Evolutionary conservation across 2,113 vertebrate species (phyloP).

Genomic region (Procavia capensis): DNA sequence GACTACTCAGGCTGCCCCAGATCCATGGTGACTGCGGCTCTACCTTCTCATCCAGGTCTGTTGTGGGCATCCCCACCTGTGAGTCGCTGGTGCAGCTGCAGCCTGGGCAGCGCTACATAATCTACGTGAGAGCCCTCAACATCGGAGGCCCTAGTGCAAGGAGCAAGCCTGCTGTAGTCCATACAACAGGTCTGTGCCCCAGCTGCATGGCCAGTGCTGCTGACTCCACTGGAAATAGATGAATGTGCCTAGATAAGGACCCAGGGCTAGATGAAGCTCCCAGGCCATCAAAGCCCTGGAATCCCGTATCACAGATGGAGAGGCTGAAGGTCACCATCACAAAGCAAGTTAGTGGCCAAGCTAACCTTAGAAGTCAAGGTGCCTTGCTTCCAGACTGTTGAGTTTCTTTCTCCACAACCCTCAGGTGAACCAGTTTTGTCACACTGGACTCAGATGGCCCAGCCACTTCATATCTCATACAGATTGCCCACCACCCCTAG

Average conservation of each 20-base stretch:
- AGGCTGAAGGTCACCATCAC: not conserved
- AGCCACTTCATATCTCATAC: not conserved
- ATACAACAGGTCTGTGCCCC: constrained; percentile 91
- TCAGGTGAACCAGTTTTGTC: not conserved
- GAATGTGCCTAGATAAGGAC: not conserved
- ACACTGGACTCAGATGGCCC: not conserved
- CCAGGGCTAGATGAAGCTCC: not conserved
- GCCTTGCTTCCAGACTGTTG: not conserved
- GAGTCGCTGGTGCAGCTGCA: constrained; percentile 94
- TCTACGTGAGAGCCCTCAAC: constrained; percentile 93
- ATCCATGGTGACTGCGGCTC: rapidly evolving
- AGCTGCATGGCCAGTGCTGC: not conserved
- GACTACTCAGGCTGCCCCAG: not conserved
- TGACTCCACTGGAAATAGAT: not conserved
- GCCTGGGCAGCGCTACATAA: constrained; percentile 85
- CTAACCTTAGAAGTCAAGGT: not conserved
- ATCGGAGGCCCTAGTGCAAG: constrained; percentile 93
- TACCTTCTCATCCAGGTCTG: constrained; percentile 85
- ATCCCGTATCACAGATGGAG: not conserved
- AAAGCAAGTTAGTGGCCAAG: not conserved
- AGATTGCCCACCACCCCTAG: no score
- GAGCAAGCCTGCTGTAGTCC: constrained; percentile 87
- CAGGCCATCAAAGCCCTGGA: not conserved
- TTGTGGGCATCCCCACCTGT: constrained; percentile 95
- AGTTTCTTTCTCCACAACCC: not conserved